phyloP scores from a whole-genome alignment of 2,888 invertebrate species.

The Cryptophagus acutangulus region DNA sequence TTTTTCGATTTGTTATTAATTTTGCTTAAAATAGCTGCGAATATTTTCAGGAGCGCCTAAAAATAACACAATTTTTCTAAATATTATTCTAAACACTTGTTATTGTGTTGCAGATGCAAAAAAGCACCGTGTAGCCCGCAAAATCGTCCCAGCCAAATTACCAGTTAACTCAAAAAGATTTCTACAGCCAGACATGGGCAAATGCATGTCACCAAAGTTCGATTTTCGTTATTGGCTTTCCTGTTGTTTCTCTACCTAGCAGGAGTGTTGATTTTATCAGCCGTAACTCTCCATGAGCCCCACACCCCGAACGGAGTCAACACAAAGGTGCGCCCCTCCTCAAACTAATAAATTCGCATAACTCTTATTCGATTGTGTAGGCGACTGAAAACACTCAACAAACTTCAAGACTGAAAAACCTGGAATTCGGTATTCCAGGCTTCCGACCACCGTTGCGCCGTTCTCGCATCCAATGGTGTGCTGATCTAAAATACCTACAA shows the following conservation, averaged over 20 bases:
- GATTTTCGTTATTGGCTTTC: constrained; percentile 47
- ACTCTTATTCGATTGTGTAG: constrained; percentile 9
- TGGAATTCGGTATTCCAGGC: constrained; percentile 39
- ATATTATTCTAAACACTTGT: no score
- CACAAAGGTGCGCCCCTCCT: constrained; percentile 21
- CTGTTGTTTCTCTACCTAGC: constrained; percentile 46
- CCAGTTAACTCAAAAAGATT: no score
- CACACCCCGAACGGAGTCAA: constrained; percentile 23
- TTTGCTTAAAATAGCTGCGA: no score
- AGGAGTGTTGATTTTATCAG: constrained; percentile 47
- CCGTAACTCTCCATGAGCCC: constrained; percentile 47
- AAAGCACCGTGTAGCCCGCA: no score
- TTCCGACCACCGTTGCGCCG: constrained; percentile 38
- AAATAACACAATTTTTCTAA: no score
- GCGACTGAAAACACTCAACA: constrained; percentile 19
- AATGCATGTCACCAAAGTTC: constrained; percentile 45
- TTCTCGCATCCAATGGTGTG: constrained; percentile 52
- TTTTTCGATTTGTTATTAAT: no score
- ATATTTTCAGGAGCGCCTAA: no score
- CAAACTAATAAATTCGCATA: background rate
- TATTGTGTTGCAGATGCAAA: no score
- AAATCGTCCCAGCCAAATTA: no score
- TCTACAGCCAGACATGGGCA: constrained; percentile 36
- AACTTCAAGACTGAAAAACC: constrained; percentile 25
- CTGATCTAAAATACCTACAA: constrained; percentile 45